A percentile compares a stretch with the other conserved stretches of the same genome.
Conservation (phyloP, 2,888 invertebrate species). For the Acleris cristana region DNA sequence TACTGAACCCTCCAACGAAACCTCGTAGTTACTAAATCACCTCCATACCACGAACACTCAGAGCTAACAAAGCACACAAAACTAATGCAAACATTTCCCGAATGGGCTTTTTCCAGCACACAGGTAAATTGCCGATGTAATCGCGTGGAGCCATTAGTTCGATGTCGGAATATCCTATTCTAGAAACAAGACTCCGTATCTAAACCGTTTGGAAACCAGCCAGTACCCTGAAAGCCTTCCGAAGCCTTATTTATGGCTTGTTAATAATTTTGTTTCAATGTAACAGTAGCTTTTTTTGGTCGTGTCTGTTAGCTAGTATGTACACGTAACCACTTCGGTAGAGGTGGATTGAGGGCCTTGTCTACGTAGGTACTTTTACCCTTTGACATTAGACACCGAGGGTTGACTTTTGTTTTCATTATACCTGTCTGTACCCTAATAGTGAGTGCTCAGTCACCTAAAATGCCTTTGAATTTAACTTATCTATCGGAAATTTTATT, state of each 20-base stretch:
- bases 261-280: slow-evolving; percentile 78
- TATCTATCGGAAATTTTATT: no score
- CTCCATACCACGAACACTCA: slow-evolving; percentile 3
- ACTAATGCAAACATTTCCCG: slow-evolving; percentile 13
- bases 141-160: slow-evolving; percentile 52
- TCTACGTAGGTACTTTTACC: no score
- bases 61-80: slow-evolving; percentile 8
- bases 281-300: slow-evolving; percentile 46
- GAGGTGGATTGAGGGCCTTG: no score
- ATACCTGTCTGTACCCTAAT: no score
- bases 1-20: background rate
- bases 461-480: no score
- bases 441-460: no score
- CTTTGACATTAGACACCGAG: no score
- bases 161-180: slow-evolving; percentile 59
- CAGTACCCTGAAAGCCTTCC: slow-evolving; percentile 63
- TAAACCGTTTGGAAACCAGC: slow-evolving; percentile 71
- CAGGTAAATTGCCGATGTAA: slow-evolving; percentile 39
- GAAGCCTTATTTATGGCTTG: slow-evolving; percentile 73
- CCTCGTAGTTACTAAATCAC: slow-evolving; percentile 1
- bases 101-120: slow-evolving; percentile 15
- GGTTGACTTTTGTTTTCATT: no score
- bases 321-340: no score
- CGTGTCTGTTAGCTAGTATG: slow-evolving; percentile 33
- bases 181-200: slow-evolving; percentile 59